These are phyloP conservation scores for Rhinolophus sinicus DNA, from an alignment of 2,113 vertebrate genomes.

Conservation along the genomic window DNA sequence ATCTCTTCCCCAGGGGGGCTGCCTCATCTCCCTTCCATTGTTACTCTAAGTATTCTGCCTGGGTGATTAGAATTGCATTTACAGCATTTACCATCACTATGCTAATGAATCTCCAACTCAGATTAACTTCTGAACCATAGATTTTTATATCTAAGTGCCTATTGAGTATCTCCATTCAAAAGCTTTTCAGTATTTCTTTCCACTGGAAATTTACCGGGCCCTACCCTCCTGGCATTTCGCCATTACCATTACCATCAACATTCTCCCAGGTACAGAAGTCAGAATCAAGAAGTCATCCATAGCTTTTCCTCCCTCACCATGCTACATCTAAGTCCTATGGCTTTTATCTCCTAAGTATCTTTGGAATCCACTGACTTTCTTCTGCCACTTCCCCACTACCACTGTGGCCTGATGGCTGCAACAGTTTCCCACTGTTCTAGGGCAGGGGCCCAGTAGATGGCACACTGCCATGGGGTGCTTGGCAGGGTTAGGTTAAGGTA, in stretches of 20 bases:
- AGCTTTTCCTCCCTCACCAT: not conserved
- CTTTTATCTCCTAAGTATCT: not conserved
- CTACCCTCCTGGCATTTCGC: not conserved
- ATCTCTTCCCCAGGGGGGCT: not conserved
- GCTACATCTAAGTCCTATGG: not conserved
- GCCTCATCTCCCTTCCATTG: not conserved
- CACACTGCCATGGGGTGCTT: not conserved
- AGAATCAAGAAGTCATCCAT: not conserved
- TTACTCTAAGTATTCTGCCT: not conserved
- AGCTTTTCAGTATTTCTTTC: not conserved
- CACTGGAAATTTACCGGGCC: not conserved
- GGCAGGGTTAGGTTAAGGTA: not conserved
- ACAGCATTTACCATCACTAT: not conserved
- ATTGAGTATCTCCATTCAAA: not conserved
- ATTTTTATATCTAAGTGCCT: not conserved
- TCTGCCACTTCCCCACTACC: too few relatives aligned
- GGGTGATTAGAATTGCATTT: not conserved
- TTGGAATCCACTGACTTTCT: not conserved
- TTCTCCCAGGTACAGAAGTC: not conserved
- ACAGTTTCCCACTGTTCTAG: not conserved
- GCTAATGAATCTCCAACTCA: not conserved
- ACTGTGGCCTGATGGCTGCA: fast-evolving
- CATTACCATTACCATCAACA: not conserved
- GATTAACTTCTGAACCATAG: not conserved
- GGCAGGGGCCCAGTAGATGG: not conserved